Percentiles rank a stretch among this genome's conserved stretches.
Evolutionary conservation across 2,797 vertebrate genomes (phyloP).

Genomic region (Epinephelus awoara): DNA sequence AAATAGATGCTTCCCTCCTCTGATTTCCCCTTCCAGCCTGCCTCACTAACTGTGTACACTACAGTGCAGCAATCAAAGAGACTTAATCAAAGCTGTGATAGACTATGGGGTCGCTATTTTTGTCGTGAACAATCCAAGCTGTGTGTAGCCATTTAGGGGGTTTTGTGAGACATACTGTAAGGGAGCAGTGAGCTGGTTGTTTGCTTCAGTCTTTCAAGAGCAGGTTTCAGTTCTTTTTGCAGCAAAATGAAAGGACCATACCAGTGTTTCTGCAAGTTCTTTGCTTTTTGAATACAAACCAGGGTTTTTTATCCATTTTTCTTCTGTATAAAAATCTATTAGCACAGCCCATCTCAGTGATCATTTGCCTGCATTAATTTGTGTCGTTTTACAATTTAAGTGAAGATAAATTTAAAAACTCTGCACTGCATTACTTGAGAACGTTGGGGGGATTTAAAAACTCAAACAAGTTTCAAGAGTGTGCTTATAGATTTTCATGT

Average conservation of each 20-base stretch:
- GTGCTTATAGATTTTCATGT: not conserved
- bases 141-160: not conserved
- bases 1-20: slow-evolving; percentile 31
- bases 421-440: not conserved
- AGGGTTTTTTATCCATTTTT: not conserved
- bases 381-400: not conserved
- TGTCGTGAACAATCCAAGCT: slow-evolving; percentile 20
- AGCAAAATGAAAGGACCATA: slow-evolving; percentile 12
- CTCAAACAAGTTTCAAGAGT: too few relatives aligned
- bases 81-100: slow-evolving; percentile 70
- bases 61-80: slow-evolving; percentile 62
- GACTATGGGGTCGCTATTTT: slow-evolving; percentile 33
- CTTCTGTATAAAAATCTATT: not conserved
- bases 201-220: not conserved
- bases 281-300: not conserved
- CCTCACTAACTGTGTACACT: slow-evolving; percentile 33
- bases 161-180: not conserved
- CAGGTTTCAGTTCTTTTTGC: slow-evolving; percentile 4
- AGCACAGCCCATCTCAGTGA: not conserved
- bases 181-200: not conserved
- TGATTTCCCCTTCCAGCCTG: slow-evolving; percentile 20
- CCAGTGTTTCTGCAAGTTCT: not conserved
- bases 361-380: not conserved
- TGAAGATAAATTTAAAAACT: not conserved
- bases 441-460: too few relatives aligned